Evolutionary conservation across 2,888 invertebrate species (phyloP), one percentile per base, ranked within the genome.

Genomic region (Cephus nigrinus): DNA sequence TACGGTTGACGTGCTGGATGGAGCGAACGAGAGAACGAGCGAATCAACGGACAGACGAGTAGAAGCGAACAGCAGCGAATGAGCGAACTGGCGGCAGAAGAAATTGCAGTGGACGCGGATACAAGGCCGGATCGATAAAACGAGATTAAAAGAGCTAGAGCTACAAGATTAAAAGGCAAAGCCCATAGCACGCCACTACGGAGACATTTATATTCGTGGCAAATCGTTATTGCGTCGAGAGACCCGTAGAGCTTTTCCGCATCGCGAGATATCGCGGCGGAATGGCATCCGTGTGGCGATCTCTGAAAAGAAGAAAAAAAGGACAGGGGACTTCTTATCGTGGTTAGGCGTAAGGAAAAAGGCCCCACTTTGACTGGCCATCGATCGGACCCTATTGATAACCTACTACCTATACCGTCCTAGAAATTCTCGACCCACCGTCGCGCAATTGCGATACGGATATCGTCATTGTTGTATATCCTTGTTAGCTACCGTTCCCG

Each of bases 141-240:
- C 84, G 85, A 86, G 86, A 87, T 87, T 87, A 86, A 87, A 86
- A 87, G 85, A 86, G 86, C 85, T 83, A 83, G 86, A 84, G 84
- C 85, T 86, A 85, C 82, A 84, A 87, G 86, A 87, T 87, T 87
- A 86, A 87, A 87, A 86, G 87, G 86, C 86, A 86, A 84, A 84
- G 86, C 82, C 83, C 81, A 55, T 23, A 55, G 78, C 76, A 32
- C 74, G 36, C 36, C 75, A 73, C 79, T 80, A 77, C 85, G 81
- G 83, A 85, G 86, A 85, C 86, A 87, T 87, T 87, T 87, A 86
- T 86, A 87, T 86, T 86, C 80, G 32, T 71, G 78, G 77, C 76
- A 80, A 86, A 85, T 84, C 83, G 86, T 86, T 85, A 86, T 86
- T 86, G 86, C 83, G 84, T 71, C 71, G 71, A 71, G 71, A 71